Evolutionary conservation across 2,113 vertebrate species (phyloP), one percentile per base, ranked within the genome.

Genomic region (Octodon degus): DNA sequence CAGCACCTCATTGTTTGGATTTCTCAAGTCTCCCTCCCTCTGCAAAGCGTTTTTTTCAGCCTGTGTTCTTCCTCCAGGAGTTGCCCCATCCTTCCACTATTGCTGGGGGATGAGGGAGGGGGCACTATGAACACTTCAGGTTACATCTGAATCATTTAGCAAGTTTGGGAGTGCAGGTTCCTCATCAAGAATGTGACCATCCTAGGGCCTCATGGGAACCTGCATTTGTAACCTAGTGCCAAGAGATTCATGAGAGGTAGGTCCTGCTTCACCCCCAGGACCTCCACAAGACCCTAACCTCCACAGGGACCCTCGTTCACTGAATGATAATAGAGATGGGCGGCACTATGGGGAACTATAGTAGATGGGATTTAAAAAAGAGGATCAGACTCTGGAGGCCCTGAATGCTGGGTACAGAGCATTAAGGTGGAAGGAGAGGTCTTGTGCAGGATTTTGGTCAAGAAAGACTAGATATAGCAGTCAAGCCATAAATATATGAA

Each of bases 111-210:
- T 9, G 53, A 62, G 70, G 70, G 74, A 34, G 12, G 86, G 5
- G 43, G 6, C 43, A 43, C 37, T 40, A 7, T 27, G 79, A 84
- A 19, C 16, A 40, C 34, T 85, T 50, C n/a, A 63, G 37, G 3
- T 34, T 43, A 10, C 17, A 67, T 53, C 37, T 25, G 70, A 68
- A 53, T 87, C 63, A 58, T 67, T 27, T 37, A 34, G 58, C 16
- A 17, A 72, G 1, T n/a, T 84, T 70, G 20, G 89, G 40, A 94
- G 76, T 50, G 76, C 53, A 87, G 67, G 76, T 83, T 90, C 19
- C 50, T 63, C 20, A 6, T 14, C 86, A 83, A 72, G 81, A 94
- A 86, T 55, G 34, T 25, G 12, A 80, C 50, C 2, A 11, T 24
- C 19, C 43, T 77, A 24, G 87, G 65, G 30, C 53, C 37, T 1